Evolutionary conservation across 2,113 vertebrate genomes (phyloP).

Genomic region (Larimichthys crocea): DNA sequence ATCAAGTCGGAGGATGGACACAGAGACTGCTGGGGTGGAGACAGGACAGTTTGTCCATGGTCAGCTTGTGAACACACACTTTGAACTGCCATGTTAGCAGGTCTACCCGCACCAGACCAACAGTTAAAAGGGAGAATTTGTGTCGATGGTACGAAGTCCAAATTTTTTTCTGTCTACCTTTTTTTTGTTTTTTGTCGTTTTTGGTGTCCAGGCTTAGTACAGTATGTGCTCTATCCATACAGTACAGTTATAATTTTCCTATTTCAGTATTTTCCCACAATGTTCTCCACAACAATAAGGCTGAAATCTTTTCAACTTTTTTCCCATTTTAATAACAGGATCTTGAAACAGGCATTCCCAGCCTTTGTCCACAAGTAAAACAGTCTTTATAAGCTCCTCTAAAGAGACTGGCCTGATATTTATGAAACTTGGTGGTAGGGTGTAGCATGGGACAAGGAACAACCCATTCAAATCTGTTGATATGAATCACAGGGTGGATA

Average conservation of each 20-base stretch:
- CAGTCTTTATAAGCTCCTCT: neutral
- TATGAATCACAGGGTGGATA: too few relatives aligned
- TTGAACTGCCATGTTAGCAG: neutral
- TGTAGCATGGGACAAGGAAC: too few relatives aligned
- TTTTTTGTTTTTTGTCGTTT: slow-evolving; percentile 1
- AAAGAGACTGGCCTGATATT: too few relatives aligned
- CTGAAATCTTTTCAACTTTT: neutral
- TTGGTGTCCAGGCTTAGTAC: neutral
- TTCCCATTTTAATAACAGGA: neutral
- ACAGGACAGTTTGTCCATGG: neutral
- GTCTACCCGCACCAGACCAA: neutral
- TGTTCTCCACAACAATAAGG: neutral
- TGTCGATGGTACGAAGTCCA: neutral
- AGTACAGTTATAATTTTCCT: neutral
- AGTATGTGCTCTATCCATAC: neutral
- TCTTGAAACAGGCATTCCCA: neutral
- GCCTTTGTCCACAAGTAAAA: neutral
- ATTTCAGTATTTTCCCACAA: neutral
- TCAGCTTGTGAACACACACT: neutral
- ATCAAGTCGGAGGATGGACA: neutral
- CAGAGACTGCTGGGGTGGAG: neutral
- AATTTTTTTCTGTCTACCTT: neutral
- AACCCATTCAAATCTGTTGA: too few relatives aligned
- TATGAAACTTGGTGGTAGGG: too few relatives aligned
- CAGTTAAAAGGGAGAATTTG: neutral